A percentile compares a stretch with the other conserved stretches of the same genome.
These are phyloP conservation scores for Mayetiola destructor DNA, from an alignment of 2,888 invertebrate genomes.

Conservation along the genomic window DNA sequence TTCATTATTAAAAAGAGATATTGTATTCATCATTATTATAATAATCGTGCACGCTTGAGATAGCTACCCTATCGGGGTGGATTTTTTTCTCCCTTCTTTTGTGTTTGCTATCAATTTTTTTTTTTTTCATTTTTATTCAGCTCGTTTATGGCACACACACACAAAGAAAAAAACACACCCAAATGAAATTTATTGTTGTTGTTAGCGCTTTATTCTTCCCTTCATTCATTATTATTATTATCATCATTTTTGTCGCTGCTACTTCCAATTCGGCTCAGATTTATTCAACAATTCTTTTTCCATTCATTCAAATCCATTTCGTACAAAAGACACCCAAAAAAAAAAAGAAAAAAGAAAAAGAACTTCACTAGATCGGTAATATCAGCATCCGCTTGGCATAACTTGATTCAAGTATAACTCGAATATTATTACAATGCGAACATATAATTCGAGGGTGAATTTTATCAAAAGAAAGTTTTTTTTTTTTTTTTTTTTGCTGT, in stretches of 20 bases:
- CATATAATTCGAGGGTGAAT: neutral
- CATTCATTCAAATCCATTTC: too few relatives aligned
- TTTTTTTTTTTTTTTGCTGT: too few relatives aligned
- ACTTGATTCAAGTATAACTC: too few relatives aligned
- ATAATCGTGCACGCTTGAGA: neutral
- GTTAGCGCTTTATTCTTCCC: neutral
- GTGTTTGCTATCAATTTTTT: neutral
- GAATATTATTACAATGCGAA: too few relatives aligned
- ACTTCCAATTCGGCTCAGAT: neutral
- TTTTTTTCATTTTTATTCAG: neutral
- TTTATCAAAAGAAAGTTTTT: neutral
- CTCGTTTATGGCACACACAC: too few relatives aligned
- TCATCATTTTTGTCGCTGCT: neutral
- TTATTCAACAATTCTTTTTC: too few relatives aligned
- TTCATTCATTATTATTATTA: neutral
- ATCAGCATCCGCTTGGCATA: conserved; percentile 7
- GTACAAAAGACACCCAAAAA: too few relatives aligned
- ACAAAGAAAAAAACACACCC: too few relatives aligned
- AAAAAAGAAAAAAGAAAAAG: too few relatives aligned
- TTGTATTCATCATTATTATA: conserved; percentile 12
- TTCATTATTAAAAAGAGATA: conserved; percentile 8
- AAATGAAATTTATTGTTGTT: too few relatives aligned
- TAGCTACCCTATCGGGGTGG: neutral
- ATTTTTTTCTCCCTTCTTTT: neutral
- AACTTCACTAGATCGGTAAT: too few relatives aligned